Conservation (phyloP, 2,888 invertebrate species). For the Erebia palarica region DNA sequence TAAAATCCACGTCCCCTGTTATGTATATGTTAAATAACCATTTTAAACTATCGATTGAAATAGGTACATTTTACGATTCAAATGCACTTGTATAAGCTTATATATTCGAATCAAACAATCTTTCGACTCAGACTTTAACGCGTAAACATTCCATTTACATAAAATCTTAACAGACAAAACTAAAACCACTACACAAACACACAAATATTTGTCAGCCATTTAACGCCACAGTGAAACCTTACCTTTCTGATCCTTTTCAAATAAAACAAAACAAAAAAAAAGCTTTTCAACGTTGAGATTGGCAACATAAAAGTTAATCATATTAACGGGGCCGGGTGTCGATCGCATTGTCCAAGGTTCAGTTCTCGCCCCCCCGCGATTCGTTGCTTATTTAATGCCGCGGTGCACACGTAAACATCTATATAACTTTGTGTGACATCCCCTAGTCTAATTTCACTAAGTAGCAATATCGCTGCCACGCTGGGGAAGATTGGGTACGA, state of each 20-base stretch:
- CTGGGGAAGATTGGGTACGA: slow-evolving; percentile 20
- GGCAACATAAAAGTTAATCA: slow-evolving; percentile 75
- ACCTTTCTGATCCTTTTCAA: slow-evolving; percentile 25
- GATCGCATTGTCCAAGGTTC: slow-evolving; percentile 72
- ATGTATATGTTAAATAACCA: too few species aligned
- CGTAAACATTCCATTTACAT: background rate
- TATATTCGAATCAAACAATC: too few species aligned
- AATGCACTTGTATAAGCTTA: too few species aligned
- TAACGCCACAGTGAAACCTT: slow-evolving; percentile 19
- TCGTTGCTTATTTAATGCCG: slow-evolving; percentile 82
- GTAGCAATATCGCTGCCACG: slow-evolving; percentile 69
- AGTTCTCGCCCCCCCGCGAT: slow-evolving; percentile 69
- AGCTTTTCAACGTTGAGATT: slow-evolving; percentile 50
- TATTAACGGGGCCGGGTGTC: slow-evolving; percentile 71
- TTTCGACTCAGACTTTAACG: too few species aligned
- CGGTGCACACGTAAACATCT: slow-evolving; percentile 82
- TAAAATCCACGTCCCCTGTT: too few species aligned
- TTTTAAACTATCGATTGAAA: too few species aligned
- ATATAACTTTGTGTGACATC: slow-evolving; percentile 81
- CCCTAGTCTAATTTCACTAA: slow-evolving; percentile 80
- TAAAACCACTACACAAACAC: background rate
- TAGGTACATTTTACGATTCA: too few species aligned
- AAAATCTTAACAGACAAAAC: background rate
- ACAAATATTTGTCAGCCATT: slow-evolving; percentile 18
- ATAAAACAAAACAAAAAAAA: slow-evolving; percentile 35